Conservation (phyloP, 2,888 invertebrate genomes). For the Agapostemon virescens region DNA sequence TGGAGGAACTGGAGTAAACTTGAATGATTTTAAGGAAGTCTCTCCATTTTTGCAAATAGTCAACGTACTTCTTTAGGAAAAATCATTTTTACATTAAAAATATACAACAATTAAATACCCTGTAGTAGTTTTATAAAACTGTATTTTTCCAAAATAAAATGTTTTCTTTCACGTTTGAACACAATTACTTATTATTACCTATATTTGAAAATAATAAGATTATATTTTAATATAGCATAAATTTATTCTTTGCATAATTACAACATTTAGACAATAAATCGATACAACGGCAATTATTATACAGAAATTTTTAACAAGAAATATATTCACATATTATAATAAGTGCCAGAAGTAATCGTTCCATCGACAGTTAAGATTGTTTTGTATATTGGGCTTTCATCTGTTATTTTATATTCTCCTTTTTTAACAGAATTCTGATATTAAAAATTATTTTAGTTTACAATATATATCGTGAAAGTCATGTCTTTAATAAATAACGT, state of each 20-base stretch:
- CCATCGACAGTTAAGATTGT: slow-evolving; percentile 43
- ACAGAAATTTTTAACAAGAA: slow-evolving; percentile 65
- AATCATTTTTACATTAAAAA: neutral
- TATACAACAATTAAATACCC: neutral
- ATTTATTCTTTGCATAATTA: slow-evolving; percentile 68
- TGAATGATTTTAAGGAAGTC: slow-evolving; percentile 54
- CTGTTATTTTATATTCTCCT: slow-evolving; percentile 42
- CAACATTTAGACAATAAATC: slow-evolving; percentile 72
- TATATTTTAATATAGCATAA: slow-evolving; percentile 46
- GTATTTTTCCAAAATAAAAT: slow-evolving; percentile 1
- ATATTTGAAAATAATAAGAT: neutral
- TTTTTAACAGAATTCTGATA: slow-evolving; percentile 40
- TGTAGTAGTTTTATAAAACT: slow-evolving; percentile 13
- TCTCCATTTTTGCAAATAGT: slow-evolving; percentile 74
- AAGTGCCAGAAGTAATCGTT: slow-evolving; percentile 59
- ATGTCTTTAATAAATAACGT: slow-evolving; percentile 50
- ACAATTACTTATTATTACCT: neutral
- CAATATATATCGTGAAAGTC: slow-evolving; percentile 23
- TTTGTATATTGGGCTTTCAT: slow-evolving; percentile 47
- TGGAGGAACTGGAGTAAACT: slow-evolving; percentile 66
- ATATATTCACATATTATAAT: slow-evolving; percentile 65
- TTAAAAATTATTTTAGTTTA: slow-evolving; percentile 40
- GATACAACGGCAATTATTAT: slow-evolving; percentile 69
- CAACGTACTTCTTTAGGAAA: slow-evolving; percentile 58
- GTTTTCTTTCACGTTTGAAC: slow-evolving; percentile 1